A percentile compares a stretch with the other conserved stretches of the same genome.
Conservation (phyloP, 1,140 invertebrate genomes). For the Trissolcus basalis region DNA sequence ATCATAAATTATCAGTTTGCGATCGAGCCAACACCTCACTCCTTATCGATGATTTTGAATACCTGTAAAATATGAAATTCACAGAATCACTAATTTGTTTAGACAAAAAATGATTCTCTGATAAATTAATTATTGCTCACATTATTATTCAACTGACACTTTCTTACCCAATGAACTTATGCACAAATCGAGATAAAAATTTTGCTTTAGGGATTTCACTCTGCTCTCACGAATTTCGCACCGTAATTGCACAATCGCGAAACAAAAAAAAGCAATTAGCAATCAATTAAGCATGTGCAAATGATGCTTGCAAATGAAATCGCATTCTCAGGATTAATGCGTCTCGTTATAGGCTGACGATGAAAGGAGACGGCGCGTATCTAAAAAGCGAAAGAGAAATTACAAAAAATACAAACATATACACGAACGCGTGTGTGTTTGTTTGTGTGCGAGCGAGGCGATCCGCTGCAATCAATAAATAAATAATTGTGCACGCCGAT, state of each 20-base stretch:
- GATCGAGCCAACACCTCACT: no score
- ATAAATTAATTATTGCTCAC: no score
- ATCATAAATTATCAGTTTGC: no score
- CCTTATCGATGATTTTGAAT: no score
- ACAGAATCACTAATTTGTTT: no score
- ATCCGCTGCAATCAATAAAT: slow-evolving; percentile 1
- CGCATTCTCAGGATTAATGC: slow-evolving; percentile 14
- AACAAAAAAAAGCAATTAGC: slow-evolving; percentile 21
- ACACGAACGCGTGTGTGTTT: no score
- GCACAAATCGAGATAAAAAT: not conserved
- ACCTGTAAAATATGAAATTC: no score
- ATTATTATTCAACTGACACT: no score
- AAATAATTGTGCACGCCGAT: slow-evolving; percentile 3
- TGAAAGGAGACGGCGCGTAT: slow-evolving; percentile 3
- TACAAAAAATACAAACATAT: not conserved
- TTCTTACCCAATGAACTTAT: no score
- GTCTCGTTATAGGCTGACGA: slow-evolving; percentile 1
- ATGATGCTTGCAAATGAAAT: slow-evolving; percentile 14
- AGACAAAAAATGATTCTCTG: no score
- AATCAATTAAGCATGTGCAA: slow-evolving; percentile 6
- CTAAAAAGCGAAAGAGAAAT: not conserved
- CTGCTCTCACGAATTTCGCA: not conserved
- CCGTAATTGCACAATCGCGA: slow-evolving; percentile 2
- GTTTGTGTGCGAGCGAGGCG: no score
- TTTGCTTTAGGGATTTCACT: not conserved